Evolutionary conservation across 2,113 vertebrate genomes (phyloP).

Genomic region (Alethe diademata): DNA sequence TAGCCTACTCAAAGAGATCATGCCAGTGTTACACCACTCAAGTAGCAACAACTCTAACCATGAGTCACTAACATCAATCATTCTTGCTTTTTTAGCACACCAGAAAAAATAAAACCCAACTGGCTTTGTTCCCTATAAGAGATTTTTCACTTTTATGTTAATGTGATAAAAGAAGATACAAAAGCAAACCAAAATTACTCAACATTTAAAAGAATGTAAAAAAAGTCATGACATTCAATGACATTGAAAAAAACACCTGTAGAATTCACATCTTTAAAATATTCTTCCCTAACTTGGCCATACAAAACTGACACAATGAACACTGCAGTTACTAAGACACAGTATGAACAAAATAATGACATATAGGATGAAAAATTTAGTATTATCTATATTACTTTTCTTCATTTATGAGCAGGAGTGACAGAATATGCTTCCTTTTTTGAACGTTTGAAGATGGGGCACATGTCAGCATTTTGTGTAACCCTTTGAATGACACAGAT

Average conservation of each 20-base stretch:
- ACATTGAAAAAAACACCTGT: not conserved
- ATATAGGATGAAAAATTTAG: not conserved
- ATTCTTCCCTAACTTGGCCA: not conserved
- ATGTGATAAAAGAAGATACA: not conserved
- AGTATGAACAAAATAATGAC: not conserved
- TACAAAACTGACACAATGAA: not conserved
- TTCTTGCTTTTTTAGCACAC: not conserved
- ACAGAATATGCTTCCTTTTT: not conserved
- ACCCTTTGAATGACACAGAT: not conserved
- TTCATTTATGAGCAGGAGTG: not conserved
- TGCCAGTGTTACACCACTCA: not conserved
- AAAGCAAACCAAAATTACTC: not conserved
- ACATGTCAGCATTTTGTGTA: not conserved
- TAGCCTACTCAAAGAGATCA: not conserved
- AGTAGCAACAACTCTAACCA: not conserved
- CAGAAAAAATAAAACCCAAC: not conserved
- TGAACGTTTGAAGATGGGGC: rapidly evolving
- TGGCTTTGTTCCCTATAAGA: not conserved
- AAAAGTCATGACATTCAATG: not conserved
- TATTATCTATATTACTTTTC: not conserved
- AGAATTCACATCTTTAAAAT: not conserved
- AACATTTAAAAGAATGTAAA: not conserved
- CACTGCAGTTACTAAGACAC: not conserved
- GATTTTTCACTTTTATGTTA: not conserved
- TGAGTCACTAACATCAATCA: not conserved